Percentiles rank a stretch among this genome's conserved stretches.
phyloP scores from a whole-genome alignment of 2,113 vertebrate genomes.

The Corapipo altera region DNA sequence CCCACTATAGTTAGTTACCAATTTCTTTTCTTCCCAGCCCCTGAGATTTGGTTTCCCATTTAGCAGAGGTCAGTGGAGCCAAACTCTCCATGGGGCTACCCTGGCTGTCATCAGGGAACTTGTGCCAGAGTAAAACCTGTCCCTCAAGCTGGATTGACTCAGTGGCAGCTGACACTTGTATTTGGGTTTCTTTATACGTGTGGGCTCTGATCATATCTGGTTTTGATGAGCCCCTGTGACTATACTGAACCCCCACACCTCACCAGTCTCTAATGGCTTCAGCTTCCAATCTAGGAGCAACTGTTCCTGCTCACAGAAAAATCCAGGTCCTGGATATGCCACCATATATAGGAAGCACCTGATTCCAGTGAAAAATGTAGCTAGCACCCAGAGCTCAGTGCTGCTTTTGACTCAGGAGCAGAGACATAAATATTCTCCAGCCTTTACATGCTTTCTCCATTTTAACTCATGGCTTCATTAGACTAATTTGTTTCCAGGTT shows the following conservation, averaged over 20 bases:
- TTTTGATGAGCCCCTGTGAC: not conserved
- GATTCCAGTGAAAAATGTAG: not conserved
- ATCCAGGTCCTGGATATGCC: not conserved
- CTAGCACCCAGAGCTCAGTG: not conserved
- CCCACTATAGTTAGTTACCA: not conserved
- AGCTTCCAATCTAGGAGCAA: not conserved
- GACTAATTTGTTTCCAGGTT: slow-evolving; percentile 59
- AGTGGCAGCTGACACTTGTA: not conserved
- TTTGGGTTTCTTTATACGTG: not conserved
- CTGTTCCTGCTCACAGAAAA: not conserved
- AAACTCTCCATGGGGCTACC: not conserved
- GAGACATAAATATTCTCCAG: not conserved
- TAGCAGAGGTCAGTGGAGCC: not conserved
- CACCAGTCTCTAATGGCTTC: not conserved
- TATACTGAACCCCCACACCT: not conserved
- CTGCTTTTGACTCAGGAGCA: not conserved
- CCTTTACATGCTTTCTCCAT: slow-evolving; percentile 28
- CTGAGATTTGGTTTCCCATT: not conserved
- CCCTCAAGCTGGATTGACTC: not conserved
- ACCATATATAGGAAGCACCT: not conserved
- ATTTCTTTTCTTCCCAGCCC: not conserved
- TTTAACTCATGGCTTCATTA: slow-evolving; percentile 57
- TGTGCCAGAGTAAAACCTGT: not conserved
- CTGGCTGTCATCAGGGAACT: not conserved
- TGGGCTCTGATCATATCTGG: not conserved